phyloP scores from a whole-genome alignment of 2,113 vertebrate genomes.

The Atherinomorus stipes region DNA sequence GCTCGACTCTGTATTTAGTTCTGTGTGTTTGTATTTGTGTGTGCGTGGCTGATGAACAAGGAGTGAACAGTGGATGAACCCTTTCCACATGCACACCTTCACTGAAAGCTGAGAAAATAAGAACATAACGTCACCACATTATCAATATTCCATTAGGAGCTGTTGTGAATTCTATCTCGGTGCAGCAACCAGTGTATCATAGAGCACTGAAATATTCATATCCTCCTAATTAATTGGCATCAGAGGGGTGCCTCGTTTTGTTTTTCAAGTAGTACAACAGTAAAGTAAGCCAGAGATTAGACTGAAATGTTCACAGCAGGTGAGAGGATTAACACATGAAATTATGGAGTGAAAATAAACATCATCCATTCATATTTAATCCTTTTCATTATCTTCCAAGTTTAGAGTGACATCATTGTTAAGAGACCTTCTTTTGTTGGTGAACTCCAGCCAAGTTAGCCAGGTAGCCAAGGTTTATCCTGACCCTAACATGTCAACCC shows the following conservation, averaged over 20 bases:
- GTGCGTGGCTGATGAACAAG: background rate
- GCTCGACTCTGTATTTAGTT: background rate
- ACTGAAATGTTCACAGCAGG: conserved; percentile 69
- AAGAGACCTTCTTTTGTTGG: conserved; percentile 22
- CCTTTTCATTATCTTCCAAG: conserved; percentile 49
- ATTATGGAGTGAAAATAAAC: conserved; percentile 60
- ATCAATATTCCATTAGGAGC: conserved; percentile 82
- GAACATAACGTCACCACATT: conserved; percentile 70
- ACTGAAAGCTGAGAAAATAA: conserved; percentile 72
- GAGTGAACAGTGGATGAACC: conserved; percentile 57
- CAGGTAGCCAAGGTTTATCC: conserved; percentile 10
- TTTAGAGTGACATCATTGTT: conserved; percentile 18
- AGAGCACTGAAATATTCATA: conserved; percentile 85
- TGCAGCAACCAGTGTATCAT: conserved; percentile 79
- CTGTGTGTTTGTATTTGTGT: background rate
- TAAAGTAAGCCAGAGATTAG: conserved; percentile 76
- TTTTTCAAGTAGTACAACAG: conserved; percentile 69
- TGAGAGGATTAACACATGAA: conserved; percentile 52
- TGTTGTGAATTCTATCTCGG: conserved; percentile 81
- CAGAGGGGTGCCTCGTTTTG: conserved; percentile 69
- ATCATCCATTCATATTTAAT: conserved; percentile 48
- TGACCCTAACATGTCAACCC: conserved; percentile 29
- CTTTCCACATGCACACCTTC: conserved; percentile 55
- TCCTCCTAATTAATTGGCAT: conserved; percentile 83
- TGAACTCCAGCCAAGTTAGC: conserved; percentile 34